phyloP scores from a whole-genome alignment of 64 coral and sea anemone species.

The Montipora capricornis region DNA sequence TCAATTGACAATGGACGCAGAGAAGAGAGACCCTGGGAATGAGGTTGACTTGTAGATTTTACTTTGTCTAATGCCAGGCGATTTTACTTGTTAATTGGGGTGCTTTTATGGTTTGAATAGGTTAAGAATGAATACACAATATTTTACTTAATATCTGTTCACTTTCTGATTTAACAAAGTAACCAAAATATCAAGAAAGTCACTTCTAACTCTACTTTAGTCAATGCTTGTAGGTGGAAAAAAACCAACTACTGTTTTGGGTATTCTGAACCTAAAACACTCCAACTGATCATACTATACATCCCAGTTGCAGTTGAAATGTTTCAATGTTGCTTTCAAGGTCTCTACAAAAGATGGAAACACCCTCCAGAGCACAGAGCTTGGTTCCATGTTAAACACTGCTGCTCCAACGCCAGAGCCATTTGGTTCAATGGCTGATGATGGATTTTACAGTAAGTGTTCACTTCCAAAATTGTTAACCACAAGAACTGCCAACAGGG shows the following conservation, averaged over 20 bases:
- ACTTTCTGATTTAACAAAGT: too few species aligned
- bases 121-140: too few species aligned
- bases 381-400: conserved; percentile 76
- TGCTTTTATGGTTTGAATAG: too few species aligned
- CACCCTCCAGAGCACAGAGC: conserved; percentile 84
- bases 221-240: not conserved
- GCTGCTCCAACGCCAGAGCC: conserved; percentile 81
- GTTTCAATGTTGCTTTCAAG: not conserved
- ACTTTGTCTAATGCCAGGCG: too few species aligned
- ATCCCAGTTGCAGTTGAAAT: not conserved
- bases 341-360: conserved; percentile 85
- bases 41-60: too few species aligned
- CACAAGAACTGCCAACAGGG: too few species aligned
- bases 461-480: not conserved
- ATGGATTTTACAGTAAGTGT: conserved; percentile 91
- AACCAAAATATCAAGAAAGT: too few species aligned
- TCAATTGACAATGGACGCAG: too few species aligned
- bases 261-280: too few species aligned
- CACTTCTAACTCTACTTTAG: not conserved
- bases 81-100: too few species aligned
- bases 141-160: too few species aligned
- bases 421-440: conserved; percentile 94
- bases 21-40: too few species aligned
- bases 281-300: not conserved
- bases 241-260: not conserved